phyloP scores from a whole-genome alignment of 2,113 vertebrate genomes.

The Oreocharis arfaki region DNA sequence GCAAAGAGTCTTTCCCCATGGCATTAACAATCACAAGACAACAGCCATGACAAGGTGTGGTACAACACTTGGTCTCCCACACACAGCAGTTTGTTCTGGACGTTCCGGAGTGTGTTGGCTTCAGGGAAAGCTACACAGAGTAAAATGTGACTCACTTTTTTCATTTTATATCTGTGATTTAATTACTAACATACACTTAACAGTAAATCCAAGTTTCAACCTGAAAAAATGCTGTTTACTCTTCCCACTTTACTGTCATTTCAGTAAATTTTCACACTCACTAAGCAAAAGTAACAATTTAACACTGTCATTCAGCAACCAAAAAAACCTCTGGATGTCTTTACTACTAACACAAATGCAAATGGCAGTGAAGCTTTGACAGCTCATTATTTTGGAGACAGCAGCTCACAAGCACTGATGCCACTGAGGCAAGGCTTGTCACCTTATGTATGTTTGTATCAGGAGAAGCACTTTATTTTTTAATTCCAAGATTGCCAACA shows the following conservation, averaged over 20 bases:
- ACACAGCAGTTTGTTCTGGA: neutral
- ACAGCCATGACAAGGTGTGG: neutral
- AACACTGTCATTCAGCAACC: neutral
- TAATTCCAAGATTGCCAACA: neutral
- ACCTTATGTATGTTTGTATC: neutral
- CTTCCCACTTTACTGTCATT: neutral
- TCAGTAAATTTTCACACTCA: neutral
- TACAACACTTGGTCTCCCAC: neutral
- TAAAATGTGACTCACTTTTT: neutral
- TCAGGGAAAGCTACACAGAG: neutral
- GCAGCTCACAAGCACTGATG: neutral
- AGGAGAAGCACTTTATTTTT: neutral
- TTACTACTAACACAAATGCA: neutral
- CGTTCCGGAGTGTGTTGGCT: neutral
- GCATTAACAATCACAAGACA: neutral
- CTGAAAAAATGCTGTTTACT: neutral
- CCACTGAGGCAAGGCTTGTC: neutral
- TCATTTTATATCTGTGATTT: neutral
- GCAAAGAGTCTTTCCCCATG: neutral
- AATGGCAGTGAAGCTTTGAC: neutral
- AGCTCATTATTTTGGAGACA: neutral
- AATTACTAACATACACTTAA: neutral
- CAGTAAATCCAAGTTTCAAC: neutral
- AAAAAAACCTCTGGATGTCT: neutral
- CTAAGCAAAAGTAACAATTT: conserved; percentile 8